These are phyloP conservation scores for Melanotaenia pygmaea DNA, from an alignment of 2,797 vertebrate genomes.

Conservation along the genomic window DNA sequence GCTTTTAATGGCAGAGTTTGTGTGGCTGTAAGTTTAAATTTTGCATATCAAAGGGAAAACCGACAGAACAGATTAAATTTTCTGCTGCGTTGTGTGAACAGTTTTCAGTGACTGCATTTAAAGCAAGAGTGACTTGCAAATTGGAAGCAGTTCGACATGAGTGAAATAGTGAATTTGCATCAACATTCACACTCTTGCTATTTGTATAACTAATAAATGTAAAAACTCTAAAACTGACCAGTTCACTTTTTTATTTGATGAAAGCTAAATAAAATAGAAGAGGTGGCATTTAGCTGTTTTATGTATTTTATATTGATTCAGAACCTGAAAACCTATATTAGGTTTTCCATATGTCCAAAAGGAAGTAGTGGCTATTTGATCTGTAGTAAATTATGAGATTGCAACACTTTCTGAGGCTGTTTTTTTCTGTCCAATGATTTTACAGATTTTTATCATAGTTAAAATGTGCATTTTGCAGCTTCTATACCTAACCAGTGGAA, in stretches of 20 bases:
- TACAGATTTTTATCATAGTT: too few relatives aligned
- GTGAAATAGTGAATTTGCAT: background rate
- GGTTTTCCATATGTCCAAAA: background rate
- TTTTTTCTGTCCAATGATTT: too few relatives aligned
- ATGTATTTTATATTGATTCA: background rate
- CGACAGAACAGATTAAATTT: conserved; percentile 4
- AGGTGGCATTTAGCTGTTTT: background rate
- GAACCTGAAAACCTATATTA: background rate
- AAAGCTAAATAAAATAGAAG: background rate
- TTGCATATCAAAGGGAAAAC: conserved; percentile 14
- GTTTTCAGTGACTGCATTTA: background rate
- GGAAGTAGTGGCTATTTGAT: background rate
- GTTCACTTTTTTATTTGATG: background rate
- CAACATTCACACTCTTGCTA: background rate
- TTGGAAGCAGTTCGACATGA: conserved; percentile 4
- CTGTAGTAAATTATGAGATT: background rate
- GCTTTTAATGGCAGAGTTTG: conserved; percentile 36
- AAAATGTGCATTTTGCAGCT: too few relatives aligned
- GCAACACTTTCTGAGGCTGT: background rate
- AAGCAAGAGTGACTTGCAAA: background rate
- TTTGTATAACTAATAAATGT: background rate
- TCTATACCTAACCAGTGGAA: too few relatives aligned
- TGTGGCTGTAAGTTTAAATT: conserved; percentile 17
- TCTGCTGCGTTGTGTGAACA: background rate
- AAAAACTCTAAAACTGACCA: background rate